Percentiles rank a stretch among this genome's conserved stretches.
Conservation (phyloP, 2,888 invertebrate species). For the Himalopsyche anomala region DNA sequence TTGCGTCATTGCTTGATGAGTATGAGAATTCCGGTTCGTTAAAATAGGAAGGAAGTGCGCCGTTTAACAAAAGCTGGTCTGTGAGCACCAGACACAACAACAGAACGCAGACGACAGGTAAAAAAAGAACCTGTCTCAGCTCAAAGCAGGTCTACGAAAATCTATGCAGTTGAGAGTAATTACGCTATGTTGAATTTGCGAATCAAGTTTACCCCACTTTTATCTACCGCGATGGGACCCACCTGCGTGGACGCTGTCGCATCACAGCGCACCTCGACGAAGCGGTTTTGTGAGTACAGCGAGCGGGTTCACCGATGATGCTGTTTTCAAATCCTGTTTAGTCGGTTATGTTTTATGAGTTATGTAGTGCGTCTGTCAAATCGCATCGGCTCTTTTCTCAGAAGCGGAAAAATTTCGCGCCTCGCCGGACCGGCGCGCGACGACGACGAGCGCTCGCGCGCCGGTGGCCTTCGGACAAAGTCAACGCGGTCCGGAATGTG, state of each 20-base stretch:
- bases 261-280: slow-evolving; percentile 44
- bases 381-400: slow-evolving; percentile 43
- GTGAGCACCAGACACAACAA: slow-evolving; percentile 47
- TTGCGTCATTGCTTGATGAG: not conserved
- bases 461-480: slow-evolving; percentile 20
- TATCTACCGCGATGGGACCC: slow-evolving; percentile 36
- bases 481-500: slow-evolving; percentile 30
- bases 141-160: slow-evolving; percentile 55
- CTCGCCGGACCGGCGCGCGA: slow-evolving; percentile 12
- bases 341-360: slow-evolving; percentile 60
- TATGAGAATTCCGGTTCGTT: slow-evolving; percentile 24
- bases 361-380: slow-evolving; percentile 59
- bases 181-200: slow-evolving; percentile 58
- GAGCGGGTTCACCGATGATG: slow-evolving; percentile 45
- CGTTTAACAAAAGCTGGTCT: slow-evolving; percentile 47
- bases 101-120: slow-evolving; percentile 41
- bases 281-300: slow-evolving; percentile 49
- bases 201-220: slow-evolving; percentile 63
- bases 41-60: slow-evolving; percentile 47
- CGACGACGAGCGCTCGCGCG: slow-evolving; percentile 22
- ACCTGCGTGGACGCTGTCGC: slow-evolving; percentile 55
- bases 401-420: slow-evolving; percentile 52
- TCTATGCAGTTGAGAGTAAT: slow-evolving; percentile 52
- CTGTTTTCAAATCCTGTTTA: slow-evolving; percentile 62
- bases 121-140: slow-evolving; percentile 58